These are phyloP conservation scores for Gallinago stenura DNA, from an alignment of 2,797 vertebrate genomes.

Conservation along the genomic window DNA sequence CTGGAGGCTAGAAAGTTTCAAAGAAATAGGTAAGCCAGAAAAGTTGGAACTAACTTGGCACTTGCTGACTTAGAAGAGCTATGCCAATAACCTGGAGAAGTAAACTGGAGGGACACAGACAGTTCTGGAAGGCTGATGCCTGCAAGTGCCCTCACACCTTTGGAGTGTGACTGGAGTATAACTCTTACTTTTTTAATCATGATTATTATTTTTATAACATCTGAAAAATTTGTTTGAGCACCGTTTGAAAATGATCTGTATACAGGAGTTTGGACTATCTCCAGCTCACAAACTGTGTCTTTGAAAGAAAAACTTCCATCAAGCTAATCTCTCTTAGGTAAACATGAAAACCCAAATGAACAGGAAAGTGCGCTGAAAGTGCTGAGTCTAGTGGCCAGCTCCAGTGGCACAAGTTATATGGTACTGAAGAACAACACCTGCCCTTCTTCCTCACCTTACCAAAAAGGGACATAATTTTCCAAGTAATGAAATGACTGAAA, in stretches of 20 bases:
- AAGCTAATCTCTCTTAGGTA: neutral
- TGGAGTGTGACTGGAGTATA: neutral
- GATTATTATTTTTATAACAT: neutral
- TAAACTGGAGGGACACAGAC: neutral
- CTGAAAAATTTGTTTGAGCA: neutral
- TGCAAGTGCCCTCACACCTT: neutral
- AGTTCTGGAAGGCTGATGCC: neutral
- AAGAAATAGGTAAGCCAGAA: conserved; percentile 17
- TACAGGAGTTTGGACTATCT: neutral
- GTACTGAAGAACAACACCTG: neutral
- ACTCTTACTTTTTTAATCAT: neutral
- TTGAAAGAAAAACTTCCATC: neutral
- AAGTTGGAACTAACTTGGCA: conserved; percentile 13
- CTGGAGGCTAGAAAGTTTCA: conserved; percentile 48
- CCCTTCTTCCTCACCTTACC: neutral
- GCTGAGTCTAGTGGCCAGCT: neutral
- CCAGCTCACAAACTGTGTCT: neutral
- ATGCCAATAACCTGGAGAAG: neutral
- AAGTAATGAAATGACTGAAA: neutral
- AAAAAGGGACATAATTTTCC: neutral
- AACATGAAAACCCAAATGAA: neutral
- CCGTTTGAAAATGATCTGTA: neutral
- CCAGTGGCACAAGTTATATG: neutral
- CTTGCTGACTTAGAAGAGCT: neutral
- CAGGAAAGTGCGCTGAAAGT: neutral